Evolutionary conservation across 2,113 vertebrate genomes (phyloP).

Genomic region (Microcebus murinus): DNA sequence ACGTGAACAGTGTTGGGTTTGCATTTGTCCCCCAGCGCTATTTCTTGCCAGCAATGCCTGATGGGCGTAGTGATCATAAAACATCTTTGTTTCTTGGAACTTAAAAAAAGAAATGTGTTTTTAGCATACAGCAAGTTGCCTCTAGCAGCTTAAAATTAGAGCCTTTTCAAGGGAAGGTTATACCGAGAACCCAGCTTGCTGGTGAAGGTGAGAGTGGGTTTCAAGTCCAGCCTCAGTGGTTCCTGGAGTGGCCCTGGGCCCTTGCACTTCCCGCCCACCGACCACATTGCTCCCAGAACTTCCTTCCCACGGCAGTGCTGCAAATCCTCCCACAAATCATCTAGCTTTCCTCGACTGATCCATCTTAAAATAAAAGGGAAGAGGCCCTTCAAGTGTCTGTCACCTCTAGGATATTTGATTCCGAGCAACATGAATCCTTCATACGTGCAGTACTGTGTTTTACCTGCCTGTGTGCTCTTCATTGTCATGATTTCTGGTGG

Average conservation of each 20-base stretch:
- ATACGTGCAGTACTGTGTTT: background rate
- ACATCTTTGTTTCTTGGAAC: background rate
- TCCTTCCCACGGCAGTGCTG: background rate
- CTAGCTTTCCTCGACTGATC: background rate
- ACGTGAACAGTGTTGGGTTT: background rate
- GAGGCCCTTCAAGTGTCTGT: background rate
- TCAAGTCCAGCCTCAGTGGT: background rate
- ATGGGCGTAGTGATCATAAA: background rate
- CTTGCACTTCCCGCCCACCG: background rate
- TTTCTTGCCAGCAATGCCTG: background rate
- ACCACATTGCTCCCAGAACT: background rate
- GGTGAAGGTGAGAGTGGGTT: background rate
- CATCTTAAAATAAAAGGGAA: background rate
- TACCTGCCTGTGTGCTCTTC: background rate
- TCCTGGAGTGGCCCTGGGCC: background rate
- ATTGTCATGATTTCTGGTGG: background rate
- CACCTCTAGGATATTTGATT: background rate
- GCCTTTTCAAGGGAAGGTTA: background rate
- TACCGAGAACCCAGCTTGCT: background rate
- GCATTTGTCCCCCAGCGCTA: background rate
- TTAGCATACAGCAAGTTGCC: background rate
- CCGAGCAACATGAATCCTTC: background rate
- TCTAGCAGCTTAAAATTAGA: background rate
- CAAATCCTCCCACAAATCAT: accelerated
- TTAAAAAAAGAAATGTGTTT: constrained; percentile 39